phyloP scores from a whole-genome alignment of 2,797 vertebrate genomes.

The Pteronotus mesoamericanus region DNA sequence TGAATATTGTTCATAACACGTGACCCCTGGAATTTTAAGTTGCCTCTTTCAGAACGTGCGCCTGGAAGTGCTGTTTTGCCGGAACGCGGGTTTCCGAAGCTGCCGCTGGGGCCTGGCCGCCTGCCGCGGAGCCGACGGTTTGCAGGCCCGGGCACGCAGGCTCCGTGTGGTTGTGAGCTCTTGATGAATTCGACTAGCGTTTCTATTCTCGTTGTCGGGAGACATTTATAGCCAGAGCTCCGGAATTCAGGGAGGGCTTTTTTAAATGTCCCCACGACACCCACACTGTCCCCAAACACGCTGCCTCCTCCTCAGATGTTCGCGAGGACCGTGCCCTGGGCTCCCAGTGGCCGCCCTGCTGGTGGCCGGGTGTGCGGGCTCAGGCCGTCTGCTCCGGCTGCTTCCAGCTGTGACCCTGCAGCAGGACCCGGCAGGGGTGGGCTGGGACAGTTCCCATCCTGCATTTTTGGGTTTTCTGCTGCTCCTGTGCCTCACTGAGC shows the following conservation, averaged over 20 bases:
- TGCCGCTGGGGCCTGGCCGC: neutral
- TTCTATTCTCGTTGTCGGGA: neutral
- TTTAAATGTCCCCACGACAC: neutral
- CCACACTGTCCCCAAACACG: neutral
- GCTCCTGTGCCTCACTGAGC: neutral
- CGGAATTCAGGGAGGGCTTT: neutral
- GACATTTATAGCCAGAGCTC: neutral
- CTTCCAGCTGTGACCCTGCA: conserved; percentile 40
- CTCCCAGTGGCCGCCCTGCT: conserved; percentile 25
- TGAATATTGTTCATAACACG: neutral
- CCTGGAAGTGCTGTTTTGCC: neutral
- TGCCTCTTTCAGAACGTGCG: neutral
- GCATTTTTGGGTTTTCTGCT: neutral
- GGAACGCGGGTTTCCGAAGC: neutral
- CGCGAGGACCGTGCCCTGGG: conserved; percentile 16
- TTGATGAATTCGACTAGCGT: neutral
- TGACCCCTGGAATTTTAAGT: neutral
- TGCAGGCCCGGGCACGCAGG: no score
- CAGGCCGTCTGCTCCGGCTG: conserved; percentile 8
- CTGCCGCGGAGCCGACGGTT: neutral
- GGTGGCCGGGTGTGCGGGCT: conserved; percentile 29
- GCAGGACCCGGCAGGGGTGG: neutral
- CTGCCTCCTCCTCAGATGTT: neutral
- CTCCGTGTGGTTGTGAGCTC: conserved; percentile 6
- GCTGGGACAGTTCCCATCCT: neutral